These are phyloP conservation scores for Rousettus leschenaultii DNA, from an alignment of 2,113 vertebrate species.

Conservation along the genomic window DNA sequence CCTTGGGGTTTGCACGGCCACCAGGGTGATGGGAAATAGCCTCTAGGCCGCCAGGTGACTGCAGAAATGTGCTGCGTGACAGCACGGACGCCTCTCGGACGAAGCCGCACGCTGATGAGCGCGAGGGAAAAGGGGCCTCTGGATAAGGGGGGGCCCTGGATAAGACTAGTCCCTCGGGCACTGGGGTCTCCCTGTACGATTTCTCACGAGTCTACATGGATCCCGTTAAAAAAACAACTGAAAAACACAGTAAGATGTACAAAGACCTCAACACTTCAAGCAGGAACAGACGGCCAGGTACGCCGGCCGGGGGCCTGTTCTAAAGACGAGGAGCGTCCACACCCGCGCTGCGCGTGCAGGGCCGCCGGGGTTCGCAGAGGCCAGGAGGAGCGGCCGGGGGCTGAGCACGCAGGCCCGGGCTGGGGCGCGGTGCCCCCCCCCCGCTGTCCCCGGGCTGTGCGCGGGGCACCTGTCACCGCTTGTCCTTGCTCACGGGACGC, in stretches of 20 bases:
- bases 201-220: neutral
- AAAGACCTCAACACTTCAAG: neutral
- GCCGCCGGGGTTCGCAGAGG: no score
- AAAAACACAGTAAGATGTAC: neutral
- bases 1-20: neutral
- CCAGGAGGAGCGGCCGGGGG: no score
- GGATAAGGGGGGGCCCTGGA: neutral
- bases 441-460: neutral
- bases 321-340: neutral
- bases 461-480: neutral
- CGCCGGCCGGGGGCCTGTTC: no score
- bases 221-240: neutral
- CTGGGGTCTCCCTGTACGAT: neutral
- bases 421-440: no score
- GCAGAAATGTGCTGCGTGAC: rapidly evolving
- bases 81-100: neutral
- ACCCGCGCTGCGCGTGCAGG: neutral
- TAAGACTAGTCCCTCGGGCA: neutral
- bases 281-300: neutral
- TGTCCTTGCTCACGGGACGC: neutral
- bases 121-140: neutral
- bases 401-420: neutral
- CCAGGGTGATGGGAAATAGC: neutral
- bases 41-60: neutral
- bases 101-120: rapidly evolving